A percentile compares a stretch with the other conserved stretches of the same genome.
Conservation (phyloP, 2,113 vertebrate genomes). For the Silurus meridionalis region DNA sequence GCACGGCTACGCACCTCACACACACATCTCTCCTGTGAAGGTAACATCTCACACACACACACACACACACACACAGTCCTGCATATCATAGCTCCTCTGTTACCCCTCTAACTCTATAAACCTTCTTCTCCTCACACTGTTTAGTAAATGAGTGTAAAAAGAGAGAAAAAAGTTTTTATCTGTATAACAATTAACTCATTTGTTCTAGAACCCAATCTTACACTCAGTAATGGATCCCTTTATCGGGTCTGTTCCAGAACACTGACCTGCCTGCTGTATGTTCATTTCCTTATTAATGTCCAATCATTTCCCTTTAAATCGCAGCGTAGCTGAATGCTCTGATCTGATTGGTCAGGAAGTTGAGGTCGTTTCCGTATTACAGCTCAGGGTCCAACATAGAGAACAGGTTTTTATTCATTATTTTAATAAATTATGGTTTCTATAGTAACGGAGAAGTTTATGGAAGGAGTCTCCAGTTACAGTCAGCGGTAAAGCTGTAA, state of each 20-base stretch:
- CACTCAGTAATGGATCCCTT: neutral
- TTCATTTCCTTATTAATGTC: neutral
- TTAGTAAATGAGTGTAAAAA: neutral
- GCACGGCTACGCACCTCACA: conserved; percentile 91
- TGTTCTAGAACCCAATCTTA: too few species aligned
- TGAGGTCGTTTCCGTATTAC: neutral
- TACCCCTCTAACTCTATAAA: neutral
- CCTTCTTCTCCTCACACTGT: neutral
- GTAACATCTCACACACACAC: conserved; percentile 52
- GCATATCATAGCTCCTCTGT: neutral
- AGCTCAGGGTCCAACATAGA: neutral
- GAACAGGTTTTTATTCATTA: neutral
- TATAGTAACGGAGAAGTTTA: neutral
- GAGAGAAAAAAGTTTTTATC: too few species aligned
- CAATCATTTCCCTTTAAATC: neutral
- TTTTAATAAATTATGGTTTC: neutral
- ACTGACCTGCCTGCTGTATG: neutral
- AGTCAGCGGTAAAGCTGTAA: neutral
- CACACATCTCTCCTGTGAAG: conserved; percentile 97
- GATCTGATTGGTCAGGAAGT: neutral
- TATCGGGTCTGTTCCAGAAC: neutral
- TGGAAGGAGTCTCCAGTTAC: neutral
- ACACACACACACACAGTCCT: conserved; percentile 6
- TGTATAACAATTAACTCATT: too few species aligned
- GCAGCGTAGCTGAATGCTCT: neutral